A percentile compares a stretch with the other conserved stretches of the same genome.
Conservation (phyloP, 1,140 invertebrate genomes). For the Drosophila ironensis region DNA sequence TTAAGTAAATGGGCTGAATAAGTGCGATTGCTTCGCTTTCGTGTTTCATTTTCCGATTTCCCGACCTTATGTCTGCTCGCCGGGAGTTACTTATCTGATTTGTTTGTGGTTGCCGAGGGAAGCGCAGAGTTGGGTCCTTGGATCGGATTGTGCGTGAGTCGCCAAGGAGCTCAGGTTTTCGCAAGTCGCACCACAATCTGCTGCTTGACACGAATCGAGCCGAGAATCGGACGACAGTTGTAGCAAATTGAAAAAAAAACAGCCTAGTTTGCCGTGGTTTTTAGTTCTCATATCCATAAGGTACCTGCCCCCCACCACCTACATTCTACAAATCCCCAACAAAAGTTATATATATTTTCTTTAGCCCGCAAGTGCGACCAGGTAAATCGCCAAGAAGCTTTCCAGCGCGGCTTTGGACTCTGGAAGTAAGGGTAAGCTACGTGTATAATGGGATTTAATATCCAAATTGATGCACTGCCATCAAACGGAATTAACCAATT, state of each 20-base stretch:
- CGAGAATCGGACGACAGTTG: no score
- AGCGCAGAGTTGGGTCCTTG: slow-evolving; percentile 12
- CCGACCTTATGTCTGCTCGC: slow-evolving; percentile 2
- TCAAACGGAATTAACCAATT: slow-evolving; percentile 49
- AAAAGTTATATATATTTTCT: slow-evolving; percentile 14
- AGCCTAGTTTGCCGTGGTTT: no score
- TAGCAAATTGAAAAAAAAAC: neutral
- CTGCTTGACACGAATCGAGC: neutral
- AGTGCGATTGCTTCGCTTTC: slow-evolving; percentile 28
- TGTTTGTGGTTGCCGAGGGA: slow-evolving; percentile 55
- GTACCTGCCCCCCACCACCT: no score
- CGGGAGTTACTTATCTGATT: slow-evolving; percentile 67
- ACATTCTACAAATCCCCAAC: no score
- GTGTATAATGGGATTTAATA: no score
- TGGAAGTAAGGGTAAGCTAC: neutral
- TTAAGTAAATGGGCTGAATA: slow-evolving; percentile 73
- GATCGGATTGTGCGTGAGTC: slow-evolving; percentile 49
- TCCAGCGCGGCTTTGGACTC: neutral
- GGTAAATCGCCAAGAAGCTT: neutral
- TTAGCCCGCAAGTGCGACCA: neutral
- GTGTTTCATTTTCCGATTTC: slow-evolving; percentile 25
- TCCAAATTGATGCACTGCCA: neutral
- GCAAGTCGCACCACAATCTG: no score
- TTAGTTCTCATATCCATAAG: no score
- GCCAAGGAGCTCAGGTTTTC: slow-evolving; percentile 37